phyloP scores from a whole-genome alignment of 2,797 vertebrate species.

The Galaxias olidus region DNA sequence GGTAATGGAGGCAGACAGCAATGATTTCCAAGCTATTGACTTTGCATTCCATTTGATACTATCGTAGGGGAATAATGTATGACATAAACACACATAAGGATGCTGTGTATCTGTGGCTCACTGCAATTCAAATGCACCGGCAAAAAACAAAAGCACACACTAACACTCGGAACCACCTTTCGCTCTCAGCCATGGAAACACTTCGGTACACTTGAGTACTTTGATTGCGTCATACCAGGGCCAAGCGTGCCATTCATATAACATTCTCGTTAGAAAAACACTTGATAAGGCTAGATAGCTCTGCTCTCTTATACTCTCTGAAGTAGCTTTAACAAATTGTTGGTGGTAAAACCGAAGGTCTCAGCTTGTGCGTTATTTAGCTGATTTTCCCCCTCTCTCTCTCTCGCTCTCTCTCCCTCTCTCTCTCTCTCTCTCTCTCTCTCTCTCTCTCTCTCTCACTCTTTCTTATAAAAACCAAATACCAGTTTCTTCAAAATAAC shows the following conservation, averaged over 20 bases:
- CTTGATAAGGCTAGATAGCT: constrained; percentile 29
- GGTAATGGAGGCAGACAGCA: background rate
- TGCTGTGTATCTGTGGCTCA: too few species aligned
- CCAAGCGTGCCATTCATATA: too few species aligned
- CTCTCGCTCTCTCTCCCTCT: background rate
- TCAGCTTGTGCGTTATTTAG: background rate
- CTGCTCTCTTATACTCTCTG: constrained; percentile 18
- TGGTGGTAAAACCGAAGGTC: constrained; percentile 37
- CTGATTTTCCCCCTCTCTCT: too few species aligned
- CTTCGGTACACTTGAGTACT: too few species aligned
- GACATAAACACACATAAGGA: too few species aligned
- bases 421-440: constrained; percentile 9
- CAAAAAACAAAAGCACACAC: too few species aligned
- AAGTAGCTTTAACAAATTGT: constrained; percentile 29
- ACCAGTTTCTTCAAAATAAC: constrained; percentile 29
- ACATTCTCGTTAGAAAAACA: background rate
- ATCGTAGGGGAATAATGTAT: too few species aligned
- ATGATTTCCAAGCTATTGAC: too few species aligned
- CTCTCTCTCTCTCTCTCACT: background rate
- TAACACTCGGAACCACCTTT: too few species aligned
- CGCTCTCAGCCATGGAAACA: too few species aligned
- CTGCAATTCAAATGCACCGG: too few species aligned
- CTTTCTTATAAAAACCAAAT: constrained; percentile 24
- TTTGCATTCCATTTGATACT: too few species aligned
- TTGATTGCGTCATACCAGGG: background rate